These are phyloP conservation scores for Formicarius rufipectus DNA, from an alignment of 2,113 vertebrate species.

Conservation along the genomic window DNA sequence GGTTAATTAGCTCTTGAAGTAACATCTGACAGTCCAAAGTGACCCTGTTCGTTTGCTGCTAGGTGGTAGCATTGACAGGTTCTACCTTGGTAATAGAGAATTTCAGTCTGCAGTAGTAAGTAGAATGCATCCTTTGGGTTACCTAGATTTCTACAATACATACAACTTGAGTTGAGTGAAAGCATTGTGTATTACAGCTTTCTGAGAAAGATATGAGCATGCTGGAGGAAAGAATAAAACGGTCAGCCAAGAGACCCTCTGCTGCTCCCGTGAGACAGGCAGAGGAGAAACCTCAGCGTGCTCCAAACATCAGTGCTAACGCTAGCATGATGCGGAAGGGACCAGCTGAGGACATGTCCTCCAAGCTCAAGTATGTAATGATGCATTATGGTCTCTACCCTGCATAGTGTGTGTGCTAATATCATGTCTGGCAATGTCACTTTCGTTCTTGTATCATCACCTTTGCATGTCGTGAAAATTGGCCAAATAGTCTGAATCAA, in stretches of 20 bases:
- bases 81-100: neutral
- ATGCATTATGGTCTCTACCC: neutral
- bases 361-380: slow-evolving; percentile 90
- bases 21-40: neutral
- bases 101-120: neutral
- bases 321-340: slow-evolving; percentile 85
- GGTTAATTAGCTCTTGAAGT: neutral
- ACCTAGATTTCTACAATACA: neutral
- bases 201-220: slow-evolving; percentile 99
- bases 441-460: slow-evolving; percentile 64
- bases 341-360: slow-evolving; percentile 88
- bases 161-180: neutral
- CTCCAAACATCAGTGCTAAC: slow-evolving; percentile 79
- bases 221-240: slow-evolving; percentile 96
- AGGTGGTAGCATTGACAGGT: neutral
- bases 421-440: slow-evolving; percentile 35
- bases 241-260: slow-evolving; percentile 89
- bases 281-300: slow-evolving; percentile 83
- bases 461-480: slow-evolving; percentile 65
- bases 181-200: slow-evolving; percentile 74
- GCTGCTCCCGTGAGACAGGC: slow-evolving; percentile 79
- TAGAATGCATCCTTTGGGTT: neutral
- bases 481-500: slow-evolving; percentile 43
- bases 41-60: neutral
- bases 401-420: slow-evolving; percentile 40